Percentiles rank a stretch among this genome's conserved stretches.
Evolutionary conservation across 2,888 invertebrate species (phyloP).

Genomic region (Dione juno): DNA sequence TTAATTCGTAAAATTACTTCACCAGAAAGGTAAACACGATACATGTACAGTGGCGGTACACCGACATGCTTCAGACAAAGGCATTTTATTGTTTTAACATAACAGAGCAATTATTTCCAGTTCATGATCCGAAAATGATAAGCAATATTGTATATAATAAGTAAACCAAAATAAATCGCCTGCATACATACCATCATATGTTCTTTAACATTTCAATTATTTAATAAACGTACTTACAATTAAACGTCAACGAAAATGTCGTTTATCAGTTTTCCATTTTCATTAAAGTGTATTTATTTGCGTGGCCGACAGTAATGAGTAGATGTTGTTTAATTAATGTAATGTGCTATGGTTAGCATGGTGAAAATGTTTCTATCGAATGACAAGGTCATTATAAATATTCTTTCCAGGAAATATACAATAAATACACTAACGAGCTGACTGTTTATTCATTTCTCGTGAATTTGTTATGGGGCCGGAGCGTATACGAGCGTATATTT

Average conservation of each 20-base stretch:
- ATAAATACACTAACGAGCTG: not conserved
- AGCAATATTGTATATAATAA: not conserved
- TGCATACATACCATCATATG: not conserved
- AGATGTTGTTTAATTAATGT: conserved; percentile 31
- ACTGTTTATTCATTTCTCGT: not conserved
- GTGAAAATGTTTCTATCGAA: conserved; percentile 22
- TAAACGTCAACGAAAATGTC: not conserved
- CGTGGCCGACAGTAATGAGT: conserved; percentile 20
- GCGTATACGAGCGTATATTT: not conserved
- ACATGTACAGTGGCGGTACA: not conserved
- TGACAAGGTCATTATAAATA: conserved; percentile 2
- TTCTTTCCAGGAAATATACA: not conserved
- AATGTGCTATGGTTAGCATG: conserved; percentile 17
- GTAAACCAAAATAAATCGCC: not conserved
- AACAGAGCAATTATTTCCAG: not conserved
- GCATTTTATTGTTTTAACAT: not conserved
- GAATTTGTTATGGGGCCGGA: conserved; percentile 1
- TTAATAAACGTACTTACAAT: not conserved
- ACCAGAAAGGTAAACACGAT: not conserved
- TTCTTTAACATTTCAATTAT: not conserved
- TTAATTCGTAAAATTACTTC: conserved; percentile 24
- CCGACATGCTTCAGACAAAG: conserved; percentile 8
- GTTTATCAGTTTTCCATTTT: conserved; percentile 7
- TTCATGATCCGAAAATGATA: not conserved
- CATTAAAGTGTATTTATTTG: conserved; percentile 10